Evolutionary conservation across 2,113 vertebrate genomes (phyloP).

Genomic region (Scomber japonicus): DNA sequence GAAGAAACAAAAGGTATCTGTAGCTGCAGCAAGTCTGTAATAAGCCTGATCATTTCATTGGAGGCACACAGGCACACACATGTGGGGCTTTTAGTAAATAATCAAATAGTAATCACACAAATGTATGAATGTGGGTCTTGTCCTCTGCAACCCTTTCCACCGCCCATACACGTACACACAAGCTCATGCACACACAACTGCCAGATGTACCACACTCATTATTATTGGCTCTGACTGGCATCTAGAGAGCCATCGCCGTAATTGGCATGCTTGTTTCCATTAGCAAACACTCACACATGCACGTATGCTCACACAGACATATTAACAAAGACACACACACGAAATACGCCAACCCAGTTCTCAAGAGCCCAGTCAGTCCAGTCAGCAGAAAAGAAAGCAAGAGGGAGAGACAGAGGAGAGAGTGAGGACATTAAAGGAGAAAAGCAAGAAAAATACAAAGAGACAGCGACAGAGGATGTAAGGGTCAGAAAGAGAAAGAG

Average conservation of each 20-base stretch:
- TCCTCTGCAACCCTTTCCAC: background rate
- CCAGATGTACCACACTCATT: constrained; percentile 72
- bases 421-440: constrained; percentile 2
- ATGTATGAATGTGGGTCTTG: no score
- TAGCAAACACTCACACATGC: constrained; percentile 54
- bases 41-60: no score
- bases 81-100: no score
- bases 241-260: constrained; percentile 63
- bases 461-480: constrained; percentile 1
- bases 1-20: no score
- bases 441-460: background rate
- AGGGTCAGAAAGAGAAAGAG: constrained; percentile 7
- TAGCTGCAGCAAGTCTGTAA: no score
- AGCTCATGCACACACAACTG: constrained; percentile 15
- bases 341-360: constrained; percentile 48
- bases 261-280: constrained; percentile 69
- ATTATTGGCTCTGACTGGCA: constrained; percentile 61
- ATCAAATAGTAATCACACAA: no score
- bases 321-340: constrained; percentile 18
- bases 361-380: constrained; percentile 38
- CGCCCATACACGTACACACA: constrained; percentile 15
- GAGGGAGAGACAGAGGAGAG: constrained; percentile 3
- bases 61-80: no score
- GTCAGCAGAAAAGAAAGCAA: constrained; percentile 56
- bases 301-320: constrained; percentile 37